Conservation (phyloP, 2,888 invertebrate species). For the Mechanitis mazaeus region DNA sequence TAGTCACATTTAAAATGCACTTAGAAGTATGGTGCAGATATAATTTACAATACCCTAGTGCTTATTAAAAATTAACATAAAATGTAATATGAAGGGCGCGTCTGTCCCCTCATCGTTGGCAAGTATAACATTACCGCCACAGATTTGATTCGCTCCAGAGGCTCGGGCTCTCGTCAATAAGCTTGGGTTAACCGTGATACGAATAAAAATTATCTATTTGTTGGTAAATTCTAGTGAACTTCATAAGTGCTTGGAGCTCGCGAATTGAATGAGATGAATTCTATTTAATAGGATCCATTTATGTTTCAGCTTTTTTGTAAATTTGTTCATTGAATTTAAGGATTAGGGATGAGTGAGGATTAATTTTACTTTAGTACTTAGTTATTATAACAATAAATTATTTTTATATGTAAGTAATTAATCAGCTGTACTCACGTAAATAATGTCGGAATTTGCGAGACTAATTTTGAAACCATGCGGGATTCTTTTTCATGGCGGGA, state of each 20-base stretch:
- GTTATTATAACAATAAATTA: too few relatives aligned
- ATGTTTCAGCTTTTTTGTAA: too few relatives aligned
- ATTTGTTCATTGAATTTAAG: too few relatives aligned
- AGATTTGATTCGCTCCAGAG: slow-evolving; percentile 36
- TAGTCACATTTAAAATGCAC: too few relatives aligned
- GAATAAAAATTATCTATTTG: slow-evolving; percentile 43
- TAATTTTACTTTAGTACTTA: background rate
- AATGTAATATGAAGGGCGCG: slow-evolving; percentile 8
- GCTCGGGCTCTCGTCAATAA: slow-evolving; percentile 59
- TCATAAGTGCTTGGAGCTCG: slow-evolving; percentile 27
- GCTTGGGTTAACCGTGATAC: slow-evolving; percentile 42
- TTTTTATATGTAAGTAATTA: too few relatives aligned
- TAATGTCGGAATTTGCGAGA: too few relatives aligned
- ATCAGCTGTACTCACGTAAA: too few relatives aligned
- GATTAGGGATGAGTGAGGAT: too few relatives aligned
- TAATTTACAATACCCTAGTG: slow-evolving; percentile 1
- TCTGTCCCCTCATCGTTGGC: slow-evolving; percentile 26
- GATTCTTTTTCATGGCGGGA: too few relatives aligned
- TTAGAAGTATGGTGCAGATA: background rate
- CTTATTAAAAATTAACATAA: background rate
- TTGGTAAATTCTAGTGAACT: slow-evolving; percentile 24
- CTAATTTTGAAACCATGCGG: too few relatives aligned
- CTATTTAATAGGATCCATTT: slow-evolving; percentile 6
- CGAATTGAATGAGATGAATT: slow-evolving; percentile 24
- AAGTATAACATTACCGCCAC: slow-evolving; percentile 50